Conservation (phyloP, 2,113 vertebrate genomes). For the Ursus arctos region DNA sequence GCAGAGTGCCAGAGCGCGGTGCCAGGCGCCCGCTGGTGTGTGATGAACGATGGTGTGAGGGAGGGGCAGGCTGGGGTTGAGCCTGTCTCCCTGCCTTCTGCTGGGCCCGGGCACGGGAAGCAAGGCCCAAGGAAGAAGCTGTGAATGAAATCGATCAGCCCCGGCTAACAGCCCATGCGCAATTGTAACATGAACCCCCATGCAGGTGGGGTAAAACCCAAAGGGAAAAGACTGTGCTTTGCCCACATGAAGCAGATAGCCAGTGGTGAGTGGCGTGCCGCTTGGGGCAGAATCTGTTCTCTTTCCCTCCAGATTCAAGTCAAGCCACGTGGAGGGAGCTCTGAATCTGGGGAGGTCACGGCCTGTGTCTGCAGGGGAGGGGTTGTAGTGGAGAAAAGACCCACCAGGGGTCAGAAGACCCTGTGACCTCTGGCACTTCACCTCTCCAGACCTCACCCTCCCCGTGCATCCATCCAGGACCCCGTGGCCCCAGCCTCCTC, state of each 20-base stretch:
- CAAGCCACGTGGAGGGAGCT: not conserved
- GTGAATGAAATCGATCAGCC: not conserved
- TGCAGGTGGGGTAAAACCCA: not conserved
- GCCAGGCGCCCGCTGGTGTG: not conserved
- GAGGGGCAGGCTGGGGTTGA: accelerated
- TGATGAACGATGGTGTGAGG: not conserved
- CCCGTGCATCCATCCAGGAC: not conserved
- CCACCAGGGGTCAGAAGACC: not conserved
- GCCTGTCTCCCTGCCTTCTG: not conserved
- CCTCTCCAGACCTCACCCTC: not conserved
- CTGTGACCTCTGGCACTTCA: not conserved
- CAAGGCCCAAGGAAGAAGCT: not conserved
- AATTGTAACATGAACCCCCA: accelerated
- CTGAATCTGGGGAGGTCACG: not conserved
- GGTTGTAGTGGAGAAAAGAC: not conserved
- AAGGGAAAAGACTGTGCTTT: not conserved
- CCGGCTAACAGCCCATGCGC: not conserved
- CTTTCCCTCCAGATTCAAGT: not conserved
- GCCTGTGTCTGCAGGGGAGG: not conserved
- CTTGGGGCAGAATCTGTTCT: not conserved
- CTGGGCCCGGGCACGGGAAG: accelerated
- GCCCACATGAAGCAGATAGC: not conserved
- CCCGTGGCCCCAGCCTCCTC: not conserved
- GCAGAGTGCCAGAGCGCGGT: not conserved
- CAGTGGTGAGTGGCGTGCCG: not conserved